Evolutionary conservation across 2,888 invertebrate species (phyloP), one percentile per base, ranked within the genome.

Genomic region (Xanthia icteritia): DNA sequence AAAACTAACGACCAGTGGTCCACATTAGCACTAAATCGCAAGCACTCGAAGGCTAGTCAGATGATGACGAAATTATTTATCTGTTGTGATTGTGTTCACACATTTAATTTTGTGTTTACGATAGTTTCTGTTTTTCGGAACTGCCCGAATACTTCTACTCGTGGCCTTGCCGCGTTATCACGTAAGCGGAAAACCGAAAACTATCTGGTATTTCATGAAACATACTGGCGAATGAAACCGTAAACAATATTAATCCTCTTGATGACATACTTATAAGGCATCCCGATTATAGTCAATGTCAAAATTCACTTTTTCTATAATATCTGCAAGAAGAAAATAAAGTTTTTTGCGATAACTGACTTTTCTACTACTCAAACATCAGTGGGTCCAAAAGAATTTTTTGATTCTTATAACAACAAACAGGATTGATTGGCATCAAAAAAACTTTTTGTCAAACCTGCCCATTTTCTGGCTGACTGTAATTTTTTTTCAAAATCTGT

Each of bases 101-200:
- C 9, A 17, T 36, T 45, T 45, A 42, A 42, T 42, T 9, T 11
- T 5, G 17, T 20, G 45, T 68, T 42, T 8, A 20, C 2, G 27
- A 71, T n/a, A 0, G 5, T 72, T 58, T 36, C 5, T 11, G 36
- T 36, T 71, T n/a, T 23, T 51, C 48, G 74, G 23, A 23, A 51
- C 45, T 51, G 39, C 13, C 48, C 48, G 39, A 13, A 60, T 9
- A 58, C 51, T 36, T 36, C 20, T 61, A 63, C 0, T 3, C 36
- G 36, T 73, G 56, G 58, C 73, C 73, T 74, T 73, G 73, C 2
- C 31, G 31, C 31, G 36, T 72, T 45, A 70, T 70, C 70, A 60
- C 13, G 20, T 17, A 11, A 39, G 17, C 23, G 15, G 17, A 54
- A 64, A 17, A 48, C 58, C 20, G 31, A 31, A 72, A 58, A n/a